Percentiles rank a stretch among this genome's conserved stretches.
These are phyloP conservation scores for Sebastes hubbsi DNA, from an alignment of 2,797 vertebrate genomes.

Conservation along the genomic window DNA sequence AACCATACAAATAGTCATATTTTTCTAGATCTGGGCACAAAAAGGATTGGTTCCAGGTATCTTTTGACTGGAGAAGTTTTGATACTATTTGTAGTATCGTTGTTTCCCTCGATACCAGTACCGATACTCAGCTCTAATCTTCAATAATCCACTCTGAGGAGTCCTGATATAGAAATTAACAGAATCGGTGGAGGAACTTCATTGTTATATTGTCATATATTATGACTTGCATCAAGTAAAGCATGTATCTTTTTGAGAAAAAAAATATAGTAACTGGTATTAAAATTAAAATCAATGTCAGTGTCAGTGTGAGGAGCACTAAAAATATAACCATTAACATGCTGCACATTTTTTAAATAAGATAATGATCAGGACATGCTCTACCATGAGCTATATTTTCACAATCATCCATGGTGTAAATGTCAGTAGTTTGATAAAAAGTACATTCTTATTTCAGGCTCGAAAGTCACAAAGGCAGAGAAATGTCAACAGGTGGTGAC, in stretches of 20 bases:
- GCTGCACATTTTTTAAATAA: not conserved
- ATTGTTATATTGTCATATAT: not conserved
- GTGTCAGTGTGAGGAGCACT: not conserved
- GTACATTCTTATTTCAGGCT: not conserved
- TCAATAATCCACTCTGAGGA: not conserved
- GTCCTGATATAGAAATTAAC: not conserved
- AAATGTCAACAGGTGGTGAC: conserved; percentile 23
- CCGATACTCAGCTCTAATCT: too few species aligned
- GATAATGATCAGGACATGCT: not conserved
- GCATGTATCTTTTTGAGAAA: too few species aligned
- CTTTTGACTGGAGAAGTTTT: too few species aligned
- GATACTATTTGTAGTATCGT: too few species aligned
- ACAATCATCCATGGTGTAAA: not conserved
- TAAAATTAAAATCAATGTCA: too few species aligned
- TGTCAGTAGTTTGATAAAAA: not conserved
- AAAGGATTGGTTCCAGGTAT: too few species aligned
- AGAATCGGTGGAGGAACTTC: not conserved
- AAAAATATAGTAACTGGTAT: too few species aligned
- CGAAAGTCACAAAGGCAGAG: not conserved
- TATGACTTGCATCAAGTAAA: too few species aligned
- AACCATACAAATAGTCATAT: too few species aligned
- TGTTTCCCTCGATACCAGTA: too few species aligned
- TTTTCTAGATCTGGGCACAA: too few species aligned
- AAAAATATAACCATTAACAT: not conserved
- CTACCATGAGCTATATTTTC: not conserved